A percentile compares a stretch with the other conserved stretches of the same genome.
Conservation (phyloP, 2,797 vertebrate species). For the Takifugu ocellatus region DNA sequence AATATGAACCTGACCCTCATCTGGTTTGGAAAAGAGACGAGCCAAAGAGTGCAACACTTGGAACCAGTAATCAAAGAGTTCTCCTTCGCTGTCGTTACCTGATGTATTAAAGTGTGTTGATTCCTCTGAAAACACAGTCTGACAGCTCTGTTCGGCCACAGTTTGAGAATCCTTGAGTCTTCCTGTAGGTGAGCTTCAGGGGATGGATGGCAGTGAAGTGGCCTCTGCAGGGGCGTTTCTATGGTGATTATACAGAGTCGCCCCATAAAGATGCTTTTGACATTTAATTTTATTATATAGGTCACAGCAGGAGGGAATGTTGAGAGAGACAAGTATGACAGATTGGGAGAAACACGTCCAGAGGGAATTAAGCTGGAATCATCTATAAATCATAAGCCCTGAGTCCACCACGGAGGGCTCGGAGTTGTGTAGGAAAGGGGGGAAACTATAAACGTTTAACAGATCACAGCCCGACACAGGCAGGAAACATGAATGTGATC, state of each 20-base stretch:
- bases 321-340: not conserved
- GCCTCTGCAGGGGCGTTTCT: conserved; percentile 5
- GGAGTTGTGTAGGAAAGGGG: too few species aligned
- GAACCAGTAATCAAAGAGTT: not conserved
- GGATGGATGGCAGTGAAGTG: not conserved
- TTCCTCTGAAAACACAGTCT: not conserved
- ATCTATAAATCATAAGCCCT: conserved; percentile 9
- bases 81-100: conserved; percentile 1
- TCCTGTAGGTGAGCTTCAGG: not conserved
- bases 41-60: conserved; percentile 1
- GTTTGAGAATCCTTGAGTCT: not conserved
- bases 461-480: not conserved
- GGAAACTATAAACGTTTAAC: not conserved
- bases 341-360: not conserved
- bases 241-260: conserved; percentile 1
- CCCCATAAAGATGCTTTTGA: not conserved
- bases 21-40: not conserved
- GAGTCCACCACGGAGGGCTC: not conserved
- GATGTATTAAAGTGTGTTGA: not conserved
- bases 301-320: not conserved
- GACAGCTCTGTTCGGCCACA: not conserved
- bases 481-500: not conserved
- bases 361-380: conserved; percentile 3
- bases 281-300: not conserved
- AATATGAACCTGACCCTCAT: not conserved